Base-by-base conservation (phyloP, 2,888 invertebrate genomes). In the Synanthedon myopaeformis region DNA sequence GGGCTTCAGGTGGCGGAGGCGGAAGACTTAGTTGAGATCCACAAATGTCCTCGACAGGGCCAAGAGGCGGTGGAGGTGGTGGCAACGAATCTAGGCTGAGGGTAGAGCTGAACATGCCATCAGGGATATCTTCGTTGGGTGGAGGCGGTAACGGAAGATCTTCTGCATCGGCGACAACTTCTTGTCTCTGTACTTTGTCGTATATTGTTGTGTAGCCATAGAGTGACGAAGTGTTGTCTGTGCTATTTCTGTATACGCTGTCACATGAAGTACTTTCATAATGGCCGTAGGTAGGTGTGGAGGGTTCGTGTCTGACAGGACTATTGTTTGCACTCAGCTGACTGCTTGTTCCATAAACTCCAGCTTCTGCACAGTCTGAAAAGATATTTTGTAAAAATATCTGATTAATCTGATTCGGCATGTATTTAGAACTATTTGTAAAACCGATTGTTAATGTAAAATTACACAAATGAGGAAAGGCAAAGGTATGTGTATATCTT, bases 51-150 rank as follows among this genome's bases (percentile, higher is more conserved):
- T 84, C 83, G 13, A 76, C 56, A 3, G 65, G 58, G 12, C 69
- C 58, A 57, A 82, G 82, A 4, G 92, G 92, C 48, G 92, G 92
- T 51, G 90, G 93, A 1, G 94, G 95, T 13, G 94, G 94, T 0
- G 94, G 94, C 56, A 94, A 76, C n/a, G 94, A 94, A 63, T 95
- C 94, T 48, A 94, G 76, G 23, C 94, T 94, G 11, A 94, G 81
- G 12, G 92, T 94, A 1, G 94, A 94, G 53, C 93, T 90, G 70
- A 94, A 92, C 88, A 94, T 90, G 35, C 72, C 79, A 53, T 82
- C 83, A 0, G 74, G 71, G 0, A 71, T 59, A 42, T 77, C 78
- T 41, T 92, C 92, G 2, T 90, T 89, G 0, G 94, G 93, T 1
- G 94, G 94, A 2, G 93, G 93, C 0, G 93, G 93, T 14, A 92